Base-by-base conservation (phyloP, 2,888 invertebrate genomes). In the Lasioglossum malachurum region DNA sequence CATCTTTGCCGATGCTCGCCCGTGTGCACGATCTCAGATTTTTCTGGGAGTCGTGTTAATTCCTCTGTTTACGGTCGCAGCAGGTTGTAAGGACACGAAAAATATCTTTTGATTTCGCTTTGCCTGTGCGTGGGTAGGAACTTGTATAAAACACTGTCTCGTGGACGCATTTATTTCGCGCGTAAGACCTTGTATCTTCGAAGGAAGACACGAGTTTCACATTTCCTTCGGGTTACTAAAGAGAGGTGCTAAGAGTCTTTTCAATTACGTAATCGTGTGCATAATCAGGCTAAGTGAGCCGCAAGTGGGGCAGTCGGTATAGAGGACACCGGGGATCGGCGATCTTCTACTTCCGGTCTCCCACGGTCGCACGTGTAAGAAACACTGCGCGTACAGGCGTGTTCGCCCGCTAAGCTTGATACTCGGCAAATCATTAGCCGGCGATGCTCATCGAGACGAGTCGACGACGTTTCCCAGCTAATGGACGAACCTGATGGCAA, bases 401-500 rank as follows among this genome's bases (percentile, higher is more conserved):
- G 86, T 80, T 88, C 87, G 82, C 79, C 87, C 86, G 81, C 67
- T 53, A 44, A 72, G 41, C 53, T 89, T 67, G 72, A 31, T 83
- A 72, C 80, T 83, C 75, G 84, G 80, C 78, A 89, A 89, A 89
- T 87, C 67, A 83, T 88, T 84, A 81, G 75, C 74, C 67, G 74
- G 75, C 78, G 89, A 90, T 88, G 90, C 82, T 86, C 91, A 83
- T 75, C 91, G 90, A 80, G 81, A 82, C 90, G 90, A 78, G 83
- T 85, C 86, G 83, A 83, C 86, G 88, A 85, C 86, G 88, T 89
- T 88, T 89, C 75, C 89, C 91, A 92, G 91, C 90, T 95, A 95
- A 95, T 95, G 94, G 94, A 89, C 93, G 92, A 91, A 12, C 80
- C 93, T 95, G 95, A 95, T 95, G 95, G 95, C 93, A 91, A 95